Evolutionary conservation across 2,888 invertebrate genomes (phyloP).

Genomic region (Melinopterus prodromus): DNA sequence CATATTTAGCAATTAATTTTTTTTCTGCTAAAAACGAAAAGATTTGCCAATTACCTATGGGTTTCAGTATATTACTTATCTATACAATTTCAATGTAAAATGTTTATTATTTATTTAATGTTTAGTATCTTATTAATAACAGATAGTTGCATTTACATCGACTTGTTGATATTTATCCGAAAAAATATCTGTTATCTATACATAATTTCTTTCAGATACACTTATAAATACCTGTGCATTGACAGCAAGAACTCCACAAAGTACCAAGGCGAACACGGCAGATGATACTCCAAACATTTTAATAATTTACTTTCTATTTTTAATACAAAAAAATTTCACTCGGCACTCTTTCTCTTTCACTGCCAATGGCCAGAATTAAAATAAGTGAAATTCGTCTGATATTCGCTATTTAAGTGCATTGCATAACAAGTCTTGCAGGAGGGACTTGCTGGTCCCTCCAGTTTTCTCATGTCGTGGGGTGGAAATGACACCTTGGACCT

Average conservation of each 20-base stretch:
- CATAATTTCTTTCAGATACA: neutral
- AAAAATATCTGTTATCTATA: too few species aligned
- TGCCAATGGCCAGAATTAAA: constrained; percentile 12
- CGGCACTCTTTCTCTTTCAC: neutral
- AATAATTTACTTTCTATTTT: constrained; percentile 14
- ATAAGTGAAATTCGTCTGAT: constrained; percentile 17
- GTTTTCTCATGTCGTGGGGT: neutral
- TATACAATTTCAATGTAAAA: too few species aligned
- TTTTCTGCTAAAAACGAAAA: too few species aligned
- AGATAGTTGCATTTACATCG: too few species aligned
- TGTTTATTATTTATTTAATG: too few species aligned
- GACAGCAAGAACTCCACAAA: constrained; percentile 17
- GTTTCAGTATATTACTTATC: too few species aligned
- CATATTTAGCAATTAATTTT: too few species aligned
- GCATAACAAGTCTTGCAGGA: neutral
- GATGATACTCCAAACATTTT: constrained; percentile 14
- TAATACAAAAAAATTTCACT: neutral
- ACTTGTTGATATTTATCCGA: too few species aligned
- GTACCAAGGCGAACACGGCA: neutral
- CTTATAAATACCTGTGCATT: constrained; percentile 18
- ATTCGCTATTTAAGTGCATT: constrained; percentile 1
- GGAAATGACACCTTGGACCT: neutral
- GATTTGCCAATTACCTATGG: too few species aligned
- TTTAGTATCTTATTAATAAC: too few species aligned
- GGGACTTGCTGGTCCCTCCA: neutral